Base-by-base conservation (phyloP, 2,113 vertebrate genomes). In the Ploceus nigricollis region DNA sequence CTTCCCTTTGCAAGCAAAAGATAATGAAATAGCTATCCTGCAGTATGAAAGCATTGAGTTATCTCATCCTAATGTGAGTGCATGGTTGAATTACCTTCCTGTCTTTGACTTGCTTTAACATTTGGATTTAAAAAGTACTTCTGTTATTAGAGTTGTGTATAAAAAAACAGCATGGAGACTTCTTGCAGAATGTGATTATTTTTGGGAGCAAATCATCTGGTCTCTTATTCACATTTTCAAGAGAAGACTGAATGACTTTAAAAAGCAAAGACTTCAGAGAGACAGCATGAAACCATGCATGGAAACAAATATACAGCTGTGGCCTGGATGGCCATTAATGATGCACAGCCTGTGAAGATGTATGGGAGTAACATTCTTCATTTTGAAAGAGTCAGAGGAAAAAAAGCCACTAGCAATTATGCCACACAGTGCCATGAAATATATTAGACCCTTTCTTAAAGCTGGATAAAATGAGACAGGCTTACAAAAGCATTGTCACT, bases 1-100 rank as follows among this genome's bases (percentile, higher is more conserved):
- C 82, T 97, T 92, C 88, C 93, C 94, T 89, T 89, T 85, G 82
- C 81, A 81, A 93, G 94, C 47, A 93, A 90, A 95, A 89, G 95
- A 95, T 94, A 89, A 68, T 31, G 76, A 89, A 96, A 95, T n/a
- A 93, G 92, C 89, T 94, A 58, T 79, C 94, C 89, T 57, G 72
- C 91, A 91, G 93, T 81, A 93, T 22, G 79, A 90, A 93, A 94
- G 75, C 82, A 42, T 14, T 9, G 44, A 58, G 68, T 69, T 76
- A 82, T 79, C 93, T 94, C 86, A 82, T 65, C 90, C 79, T 91
- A 92, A 96, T 81, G 64, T 37, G 66, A 91, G 6, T n/a, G 40
- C 68, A 33, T 33, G 33, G 89, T 75, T 92, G 77, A 90, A 90
- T 94, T 77, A 68, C 85, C 66, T 73, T 78, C 85, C 80, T 89